phyloP scores from a whole-genome alignment of 2,797 vertebrate species.

The Lithobates sylvaticus region DNA sequence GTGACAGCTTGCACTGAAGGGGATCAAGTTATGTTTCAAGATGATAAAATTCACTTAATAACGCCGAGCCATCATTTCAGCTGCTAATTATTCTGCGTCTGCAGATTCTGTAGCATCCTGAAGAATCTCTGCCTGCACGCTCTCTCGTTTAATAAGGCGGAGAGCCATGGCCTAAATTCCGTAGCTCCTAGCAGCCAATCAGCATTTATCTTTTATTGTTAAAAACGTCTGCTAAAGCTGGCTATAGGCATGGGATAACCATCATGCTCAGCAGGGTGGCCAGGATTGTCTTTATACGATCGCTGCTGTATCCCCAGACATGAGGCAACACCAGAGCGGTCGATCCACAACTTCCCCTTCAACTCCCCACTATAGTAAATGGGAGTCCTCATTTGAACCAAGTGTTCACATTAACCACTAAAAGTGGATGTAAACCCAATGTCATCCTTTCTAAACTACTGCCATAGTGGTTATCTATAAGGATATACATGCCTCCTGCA shows the following conservation, averaged over 20 bases:
- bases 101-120: not conserved
- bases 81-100: slow-evolving; percentile 10
- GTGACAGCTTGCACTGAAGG: slow-evolving; percentile 43
- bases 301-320: too few relatives aligned
- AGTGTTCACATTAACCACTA: too few relatives aligned
- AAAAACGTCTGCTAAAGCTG: not conserved
- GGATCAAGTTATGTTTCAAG: slow-evolving; percentile 40
- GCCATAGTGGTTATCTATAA: too few relatives aligned
- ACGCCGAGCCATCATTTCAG: slow-evolving; percentile 35
- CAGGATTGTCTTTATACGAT: not conserved
- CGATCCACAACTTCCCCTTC: too few relatives aligned
- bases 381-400: too few relatives aligned
- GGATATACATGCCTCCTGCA: too few relatives aligned
- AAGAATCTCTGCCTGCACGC: not conserved
- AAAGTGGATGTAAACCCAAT: too few relatives aligned
- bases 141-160: not conserved
- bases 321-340: too few relatives aligned
- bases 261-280: not conserved
- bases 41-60: slow-evolving; percentile 38
- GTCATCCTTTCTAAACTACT: too few relatives aligned
- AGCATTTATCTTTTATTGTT: not conserved
- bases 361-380: too few relatives aligned
- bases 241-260: not conserved
- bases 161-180: not conserved
- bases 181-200: not conserved